These are phyloP conservation scores for Aulostomus chinensis DNA, from an alignment of 2,797 vertebrate species.

Conservation along the genomic window DNA sequence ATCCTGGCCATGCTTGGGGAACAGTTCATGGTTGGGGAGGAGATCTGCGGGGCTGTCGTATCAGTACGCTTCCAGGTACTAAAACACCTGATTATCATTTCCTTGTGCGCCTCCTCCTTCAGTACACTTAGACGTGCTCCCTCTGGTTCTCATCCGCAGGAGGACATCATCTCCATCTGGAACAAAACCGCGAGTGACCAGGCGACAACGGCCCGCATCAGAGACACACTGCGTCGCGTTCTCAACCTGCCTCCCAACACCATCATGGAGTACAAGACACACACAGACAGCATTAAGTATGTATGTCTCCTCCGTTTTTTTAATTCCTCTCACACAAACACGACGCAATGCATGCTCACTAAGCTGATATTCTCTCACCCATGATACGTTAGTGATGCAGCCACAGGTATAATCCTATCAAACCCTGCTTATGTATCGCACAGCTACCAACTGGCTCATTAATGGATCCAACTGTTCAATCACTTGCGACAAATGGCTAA, in stretches of 20 bases:
- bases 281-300: conserved; percentile 91
- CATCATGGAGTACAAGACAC: conserved; percentile 91
- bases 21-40: conserved; percentile 99
- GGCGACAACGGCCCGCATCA: conserved; percentile 84
- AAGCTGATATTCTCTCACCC: conserved; percentile 1
- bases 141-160: conserved; percentile 58
- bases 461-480: too few relatives aligned
- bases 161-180: conserved; percentile 89
- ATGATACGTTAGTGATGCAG: not conserved
- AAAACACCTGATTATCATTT: not conserved
- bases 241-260: conserved; percentile 88
- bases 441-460: not conserved
- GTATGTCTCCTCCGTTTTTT: conserved; percentile 66
- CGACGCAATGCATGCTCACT: conserved; percentile 26
- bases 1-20: conserved; percentile 98
- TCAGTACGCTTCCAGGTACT: conserved; percentile 94
- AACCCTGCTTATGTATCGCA: not conserved
- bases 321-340: conserved; percentile 28
- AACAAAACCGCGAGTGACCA: conserved; percentile 88
- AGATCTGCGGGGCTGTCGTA: conserved; percentile 97
- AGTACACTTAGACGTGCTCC: not conserved
- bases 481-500: too few relatives aligned
- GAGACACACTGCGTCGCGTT: conserved; percentile 86
- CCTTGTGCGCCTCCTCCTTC: too few relatives aligned
- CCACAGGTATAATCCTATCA: not conserved